Evolutionary conservation across 2,113 vertebrate species (phyloP), one percentile per base, ranked within the genome.

Genomic region (Arvicanthis niloticus): DNA sequence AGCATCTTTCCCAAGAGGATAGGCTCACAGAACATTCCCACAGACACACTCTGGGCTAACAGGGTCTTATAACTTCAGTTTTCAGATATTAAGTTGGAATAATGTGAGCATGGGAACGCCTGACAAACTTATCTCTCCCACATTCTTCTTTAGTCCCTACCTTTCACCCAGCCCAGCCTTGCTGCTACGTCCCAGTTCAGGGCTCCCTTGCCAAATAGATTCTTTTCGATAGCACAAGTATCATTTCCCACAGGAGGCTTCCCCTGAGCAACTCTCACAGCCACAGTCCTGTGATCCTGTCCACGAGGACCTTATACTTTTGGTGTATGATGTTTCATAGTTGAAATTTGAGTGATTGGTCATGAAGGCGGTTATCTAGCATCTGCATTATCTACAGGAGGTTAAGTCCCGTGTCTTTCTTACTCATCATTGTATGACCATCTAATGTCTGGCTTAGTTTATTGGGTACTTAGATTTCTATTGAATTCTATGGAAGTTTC

Each of bases 401-500:
- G 53, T 42, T 42, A 78, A 89, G 19, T 2, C 48, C 94, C 10
- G 5, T 22, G 19, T 80, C 62, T 77, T 26, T 78, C 51, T 81
- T 89, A 88, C 15, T 91, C 31, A 84, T 87, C 87, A 89, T 93
- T 80, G 56, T 85, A 72, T 70, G 40, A 26, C 22, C 34, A 77
- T 86, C 56, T 72, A 76, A 77, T 7, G 8, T 29, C 22, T 81
- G 7, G 58, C 13, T 87, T 42, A 84, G 89, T 91, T 86, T 91
- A 91, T 91, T 93, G 90, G 31, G n/a, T 88, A 96, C 75, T 94
- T 95, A 88, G 29, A 26, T 1, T 48, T 70, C 91, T 92, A 42
- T 67, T 84, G 90, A 68, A 70, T 65, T 37, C n/a, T 73, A 93
- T 86, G 85, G 1, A 87, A 96, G 29, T 92, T 95, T 88, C 75